These are phyloP conservation scores for Syngnathus typhle DNA, from an alignment of 2,113 vertebrate genomes.

Conservation along the genomic window DNA sequence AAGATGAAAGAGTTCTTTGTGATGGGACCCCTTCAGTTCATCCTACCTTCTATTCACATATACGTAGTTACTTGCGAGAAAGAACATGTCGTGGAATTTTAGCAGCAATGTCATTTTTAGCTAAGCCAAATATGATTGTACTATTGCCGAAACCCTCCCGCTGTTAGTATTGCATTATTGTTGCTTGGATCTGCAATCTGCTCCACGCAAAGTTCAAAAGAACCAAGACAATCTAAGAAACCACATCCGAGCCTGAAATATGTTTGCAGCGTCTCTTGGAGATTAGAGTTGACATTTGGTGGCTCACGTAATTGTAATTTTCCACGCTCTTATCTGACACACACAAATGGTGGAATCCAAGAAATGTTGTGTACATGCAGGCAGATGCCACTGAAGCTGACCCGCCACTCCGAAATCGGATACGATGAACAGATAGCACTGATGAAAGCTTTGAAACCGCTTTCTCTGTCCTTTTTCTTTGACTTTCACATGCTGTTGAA, in stretches of 20 bases:
- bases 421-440: conserved; percentile 55
- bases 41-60: neutral
- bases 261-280: neutral
- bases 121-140: too few relatives aligned
- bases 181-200: too few relatives aligned
- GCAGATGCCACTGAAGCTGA: conserved; percentile 39
- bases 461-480: conserved; percentile 29
- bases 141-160: too few relatives aligned
- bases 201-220: neutral
- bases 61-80: neutral
- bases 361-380: conserved; percentile 51
- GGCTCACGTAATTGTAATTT: neutral
- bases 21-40: neutral
- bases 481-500: neutral
- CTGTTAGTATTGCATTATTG: too few relatives aligned
- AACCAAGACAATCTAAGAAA: neutral
- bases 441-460: conserved; percentile 54
- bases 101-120: neutral
- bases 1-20: conserved; percentile 13
- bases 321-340: conserved; percentile 3
- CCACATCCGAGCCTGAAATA: neutral
- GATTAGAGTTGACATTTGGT: neutral
- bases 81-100: neutral
- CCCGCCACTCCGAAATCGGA: conserved; percentile 50
- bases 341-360: conserved; percentile 43